Conservation (phyloP, 2,113 vertebrate genomes). For the Uria aalge region DNA sequence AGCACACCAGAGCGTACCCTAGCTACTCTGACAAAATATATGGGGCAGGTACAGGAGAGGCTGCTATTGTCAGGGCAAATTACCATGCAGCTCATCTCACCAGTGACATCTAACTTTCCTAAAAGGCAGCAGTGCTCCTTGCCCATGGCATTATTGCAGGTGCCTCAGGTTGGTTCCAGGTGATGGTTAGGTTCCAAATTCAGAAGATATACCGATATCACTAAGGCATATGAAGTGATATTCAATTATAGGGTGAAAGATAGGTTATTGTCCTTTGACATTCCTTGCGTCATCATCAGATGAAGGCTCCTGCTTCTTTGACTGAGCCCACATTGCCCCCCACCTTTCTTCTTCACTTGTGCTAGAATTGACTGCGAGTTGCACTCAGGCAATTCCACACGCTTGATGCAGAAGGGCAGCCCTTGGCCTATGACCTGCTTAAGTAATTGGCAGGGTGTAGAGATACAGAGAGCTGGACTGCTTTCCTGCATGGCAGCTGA, state of each 20-base stretch:
- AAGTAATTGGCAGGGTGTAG: neutral
- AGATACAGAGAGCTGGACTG: neutral
- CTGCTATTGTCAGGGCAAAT: neutral
- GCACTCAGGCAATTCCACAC: neutral
- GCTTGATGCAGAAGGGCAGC: neutral
- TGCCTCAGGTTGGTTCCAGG: neutral
- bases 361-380: neutral
- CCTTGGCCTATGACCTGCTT: neutral
- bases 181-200: neutral
- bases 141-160: neutral
- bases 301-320: neutral
- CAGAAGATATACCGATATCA: neutral
- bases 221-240: neutral
- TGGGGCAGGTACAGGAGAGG: neutral
- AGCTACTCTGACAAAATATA: neutral
- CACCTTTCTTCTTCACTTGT: neutral
- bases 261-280: neutral
- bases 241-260: neutral
- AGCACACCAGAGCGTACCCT: neutral
- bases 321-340: neutral
- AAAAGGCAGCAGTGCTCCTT: neutral
- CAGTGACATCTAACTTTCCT: neutral
- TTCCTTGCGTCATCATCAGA: neutral
- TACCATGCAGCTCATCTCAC: neutral
- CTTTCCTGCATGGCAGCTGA: neutral